phyloP scores from a whole-genome alignment of 1,140 invertebrate genomes.

The Oedothorax gibbosus region DNA sequence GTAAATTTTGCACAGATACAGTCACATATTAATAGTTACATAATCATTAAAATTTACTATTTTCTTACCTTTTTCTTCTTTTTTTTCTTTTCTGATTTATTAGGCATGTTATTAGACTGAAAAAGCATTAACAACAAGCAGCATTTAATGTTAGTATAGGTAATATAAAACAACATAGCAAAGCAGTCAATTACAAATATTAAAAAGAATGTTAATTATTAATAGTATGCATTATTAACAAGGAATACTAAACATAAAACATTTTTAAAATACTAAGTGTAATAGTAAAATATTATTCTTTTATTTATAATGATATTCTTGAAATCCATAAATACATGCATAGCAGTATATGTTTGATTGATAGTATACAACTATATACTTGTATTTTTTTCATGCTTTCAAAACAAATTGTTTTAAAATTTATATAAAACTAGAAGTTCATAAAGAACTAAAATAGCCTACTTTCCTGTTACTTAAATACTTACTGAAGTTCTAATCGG shows the following conservation, averaged over 20 bases:
- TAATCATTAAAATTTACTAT: not conserved
- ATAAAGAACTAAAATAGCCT: no score
- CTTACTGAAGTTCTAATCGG: no score
- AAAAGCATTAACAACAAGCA: conserved; percentile 21
- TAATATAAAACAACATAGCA: not conserved
- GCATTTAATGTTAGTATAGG: conserved; percentile 2
- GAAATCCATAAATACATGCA: not conserved
- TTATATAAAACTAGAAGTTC: no score
- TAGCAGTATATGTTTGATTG: no score
- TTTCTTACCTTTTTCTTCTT: conserved; percentile 46
- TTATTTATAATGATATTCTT: not conserved
- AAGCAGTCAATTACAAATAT: not conserved
- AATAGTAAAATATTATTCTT: not conserved
- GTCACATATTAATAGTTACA: not conserved
- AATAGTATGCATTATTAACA: not conserved
- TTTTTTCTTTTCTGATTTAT: conserved; percentile 55
- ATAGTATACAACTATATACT: no score
- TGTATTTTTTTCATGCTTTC: no score
- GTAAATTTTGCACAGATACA: not conserved
- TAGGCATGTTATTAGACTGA: conserved; percentile 51
- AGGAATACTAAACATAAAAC: not conserved
- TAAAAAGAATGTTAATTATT: not conserved
- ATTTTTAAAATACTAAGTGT: not conserved
- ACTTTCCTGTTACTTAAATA: no score
- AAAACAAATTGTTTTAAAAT: no score